Percentiles rank a stretch among this genome's conserved stretches.
Evolutionary conservation across 23 tunicate genomes (phyloP).

Genomic region (Diplosoma virens): DNA sequence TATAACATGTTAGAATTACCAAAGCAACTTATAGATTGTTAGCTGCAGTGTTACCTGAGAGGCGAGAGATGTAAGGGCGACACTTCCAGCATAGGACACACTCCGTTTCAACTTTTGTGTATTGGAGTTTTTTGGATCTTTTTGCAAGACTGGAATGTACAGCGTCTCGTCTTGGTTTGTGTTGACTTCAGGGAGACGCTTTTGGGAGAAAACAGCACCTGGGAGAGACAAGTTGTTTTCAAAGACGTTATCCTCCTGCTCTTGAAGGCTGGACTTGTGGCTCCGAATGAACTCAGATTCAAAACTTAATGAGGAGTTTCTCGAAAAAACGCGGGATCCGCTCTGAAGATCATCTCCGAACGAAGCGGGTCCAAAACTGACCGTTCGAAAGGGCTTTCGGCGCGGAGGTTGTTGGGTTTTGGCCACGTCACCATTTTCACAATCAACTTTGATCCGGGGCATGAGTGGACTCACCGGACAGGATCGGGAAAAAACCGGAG

Average conservation of each 20-base stretch:
- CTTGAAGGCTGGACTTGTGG: too few relatives aligned
- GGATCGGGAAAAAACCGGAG: constrained; percentile 11
- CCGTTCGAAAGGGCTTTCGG: constrained; percentile 6
- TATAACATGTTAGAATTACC: too few relatives aligned
- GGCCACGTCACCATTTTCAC: background rate
- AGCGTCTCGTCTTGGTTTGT: background rate
- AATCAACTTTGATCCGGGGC: background rate
- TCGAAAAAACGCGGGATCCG: background rate
- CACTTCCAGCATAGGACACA: constrained; percentile 14
- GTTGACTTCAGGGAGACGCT: background rate
- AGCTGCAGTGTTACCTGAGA: background rate
- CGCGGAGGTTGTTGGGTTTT: background rate
- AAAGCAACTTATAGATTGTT: too few relatives aligned
- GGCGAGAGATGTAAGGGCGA: background rate
- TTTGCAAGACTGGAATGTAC: background rate
- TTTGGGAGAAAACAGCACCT: background rate
- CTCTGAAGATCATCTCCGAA: background rate
- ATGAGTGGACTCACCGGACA: constrained; percentile 39
- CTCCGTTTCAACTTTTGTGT: background rate
- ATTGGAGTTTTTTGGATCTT: too few relatives aligned
- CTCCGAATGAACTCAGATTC: too few relatives aligned
- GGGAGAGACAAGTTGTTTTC: background rate
- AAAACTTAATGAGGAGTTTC: too few relatives aligned
- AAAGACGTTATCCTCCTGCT: background rate
- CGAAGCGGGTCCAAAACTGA: constrained; percentile 21